Percentiles rank a stretch among this genome's conserved stretches.
phyloP scores from a whole-genome alignment of 2,113 vertebrate species.

The Gopherus flavomarginatus region DNA sequence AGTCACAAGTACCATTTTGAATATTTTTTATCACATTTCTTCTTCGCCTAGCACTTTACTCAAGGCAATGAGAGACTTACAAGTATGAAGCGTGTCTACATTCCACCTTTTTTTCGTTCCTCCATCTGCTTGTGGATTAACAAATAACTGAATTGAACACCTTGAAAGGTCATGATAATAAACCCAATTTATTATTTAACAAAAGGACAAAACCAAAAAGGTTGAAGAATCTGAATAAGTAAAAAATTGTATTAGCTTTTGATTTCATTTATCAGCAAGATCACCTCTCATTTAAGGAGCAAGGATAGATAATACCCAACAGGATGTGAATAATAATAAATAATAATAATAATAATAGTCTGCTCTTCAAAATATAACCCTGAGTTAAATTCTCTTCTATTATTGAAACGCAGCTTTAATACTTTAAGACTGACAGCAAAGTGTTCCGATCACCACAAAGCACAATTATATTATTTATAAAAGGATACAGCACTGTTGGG shows the following conservation, averaged over 20 bases:
- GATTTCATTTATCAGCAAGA: constrained; percentile 55
- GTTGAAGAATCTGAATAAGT: constrained; percentile 18
- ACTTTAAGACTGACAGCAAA: constrained; percentile 42
- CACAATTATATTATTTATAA: constrained; percentile 44
- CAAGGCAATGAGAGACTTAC: background rate
- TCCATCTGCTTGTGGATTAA: background rate
- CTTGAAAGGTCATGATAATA: constrained; percentile 58
- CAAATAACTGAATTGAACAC: background rate
- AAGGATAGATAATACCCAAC: background rate
- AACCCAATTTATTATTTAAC: constrained; percentile 57
- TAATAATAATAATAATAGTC: background rate
- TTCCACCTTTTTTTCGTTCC: background rate
- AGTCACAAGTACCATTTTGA: background rate
- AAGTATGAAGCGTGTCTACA: fast-evolving
- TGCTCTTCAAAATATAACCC: constrained; percentile 42
- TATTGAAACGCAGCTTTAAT: constrained; percentile 47
- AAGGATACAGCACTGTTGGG: background rate
- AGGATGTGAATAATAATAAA: background rate
- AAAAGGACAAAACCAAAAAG: constrained; percentile 39
- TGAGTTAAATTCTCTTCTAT: constrained; percentile 28
- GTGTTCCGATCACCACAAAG: constrained; percentile 39
- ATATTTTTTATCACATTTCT: background rate
- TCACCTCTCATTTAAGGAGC: constrained; percentile 17
- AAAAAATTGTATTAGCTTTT: constrained; percentile 41
- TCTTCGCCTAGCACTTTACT: background rate